Percentiles rank a stretch among this genome's conserved stretches.
phyloP scores from a whole-genome alignment of 2,888 invertebrate genomes.

The Ophion obscuratus region DNA sequence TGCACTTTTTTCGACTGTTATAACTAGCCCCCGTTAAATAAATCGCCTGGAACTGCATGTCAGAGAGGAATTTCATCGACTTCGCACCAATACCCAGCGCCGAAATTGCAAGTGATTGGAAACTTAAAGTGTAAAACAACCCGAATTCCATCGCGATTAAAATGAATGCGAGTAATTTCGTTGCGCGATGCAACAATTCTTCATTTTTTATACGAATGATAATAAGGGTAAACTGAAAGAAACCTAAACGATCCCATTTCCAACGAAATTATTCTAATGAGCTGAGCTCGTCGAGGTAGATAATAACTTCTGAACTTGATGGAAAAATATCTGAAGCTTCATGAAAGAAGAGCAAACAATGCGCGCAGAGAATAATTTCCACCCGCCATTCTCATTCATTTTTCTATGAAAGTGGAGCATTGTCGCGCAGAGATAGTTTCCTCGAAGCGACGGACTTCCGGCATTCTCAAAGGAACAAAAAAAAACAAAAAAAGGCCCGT shows the following conservation, averaged over 20 bases:
- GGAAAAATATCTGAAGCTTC: not conserved
- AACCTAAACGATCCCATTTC: not conserved
- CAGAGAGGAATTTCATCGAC: slow-evolving; percentile 1
- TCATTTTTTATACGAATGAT: not conserved
- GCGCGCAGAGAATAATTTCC: not conserved
- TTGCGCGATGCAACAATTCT: not conserved
- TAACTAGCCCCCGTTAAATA: not conserved
- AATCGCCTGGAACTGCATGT: slow-evolving; percentile 1
- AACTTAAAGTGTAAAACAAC: not conserved
- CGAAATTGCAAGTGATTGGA: not conserved
- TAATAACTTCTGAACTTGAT: not conserved
- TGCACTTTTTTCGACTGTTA: too few relatives aligned
- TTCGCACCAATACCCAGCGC: not conserved
- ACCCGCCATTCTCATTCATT: not conserved
- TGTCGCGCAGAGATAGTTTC: not conserved
- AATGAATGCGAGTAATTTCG: not conserved
- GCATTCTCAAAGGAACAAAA: slow-evolving; percentile 4
- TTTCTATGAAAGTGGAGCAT: not conserved
- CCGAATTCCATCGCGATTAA: not conserved
- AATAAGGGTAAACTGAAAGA: not conserved
- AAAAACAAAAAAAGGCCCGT: slow-evolving; percentile 19
- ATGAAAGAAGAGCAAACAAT: slow-evolving; percentile 4
- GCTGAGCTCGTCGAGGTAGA: not conserved
- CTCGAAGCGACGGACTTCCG: slow-evolving; percentile 5
- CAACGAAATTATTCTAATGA: not conserved